These are phyloP conservation scores for Synanthedon tipuliformis DNA, from an alignment of 2,888 invertebrate species.

Conservation along the genomic window DNA sequence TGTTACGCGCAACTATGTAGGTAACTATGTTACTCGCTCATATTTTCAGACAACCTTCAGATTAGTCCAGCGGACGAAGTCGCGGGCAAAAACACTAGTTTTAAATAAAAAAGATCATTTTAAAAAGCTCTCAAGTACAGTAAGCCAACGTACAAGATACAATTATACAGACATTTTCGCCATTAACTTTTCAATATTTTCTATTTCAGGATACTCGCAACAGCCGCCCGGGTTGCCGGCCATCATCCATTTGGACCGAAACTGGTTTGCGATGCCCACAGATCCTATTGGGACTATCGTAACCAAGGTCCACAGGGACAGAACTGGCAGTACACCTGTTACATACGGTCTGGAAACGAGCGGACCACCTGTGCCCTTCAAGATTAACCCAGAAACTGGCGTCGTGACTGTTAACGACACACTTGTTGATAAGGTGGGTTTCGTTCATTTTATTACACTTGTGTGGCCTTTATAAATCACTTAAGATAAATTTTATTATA, in stretches of 20 bases:
- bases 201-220: slow-evolving; percentile 53
- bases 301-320: slow-evolving; percentile 76
- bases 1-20: too few relatives aligned
- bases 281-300: slow-evolving; percentile 80
- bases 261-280: slow-evolving; percentile 80
- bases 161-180: too few relatives aligned
- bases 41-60: too few relatives aligned
- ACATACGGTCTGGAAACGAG: slow-evolving; percentile 77
- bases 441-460: slow-evolving; percentile 10
- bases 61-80: too few relatives aligned
- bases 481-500: too few relatives aligned
- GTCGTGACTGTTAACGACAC: slow-evolving; percentile 84
- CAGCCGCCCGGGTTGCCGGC: slow-evolving; percentile 71
- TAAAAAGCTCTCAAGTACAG: too few relatives aligned
- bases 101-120: too few relatives aligned
- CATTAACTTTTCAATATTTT: too few relatives aligned
- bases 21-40: too few relatives aligned
- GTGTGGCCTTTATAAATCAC: neutral
- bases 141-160: too few relatives aligned
- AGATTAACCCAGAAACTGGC: slow-evolving; percentile 80
- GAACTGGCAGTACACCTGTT: slow-evolving; percentile 73
- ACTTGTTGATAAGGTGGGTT: slow-evolving; percentile 76
- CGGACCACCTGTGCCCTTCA: slow-evolving; percentile 75
- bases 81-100: too few relatives aligned
- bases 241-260: slow-evolving; percentile 75